These are phyloP conservation scores for Erebia ligea DNA, from an alignment of 2,888 invertebrate genomes.

Conservation along the genomic window DNA sequence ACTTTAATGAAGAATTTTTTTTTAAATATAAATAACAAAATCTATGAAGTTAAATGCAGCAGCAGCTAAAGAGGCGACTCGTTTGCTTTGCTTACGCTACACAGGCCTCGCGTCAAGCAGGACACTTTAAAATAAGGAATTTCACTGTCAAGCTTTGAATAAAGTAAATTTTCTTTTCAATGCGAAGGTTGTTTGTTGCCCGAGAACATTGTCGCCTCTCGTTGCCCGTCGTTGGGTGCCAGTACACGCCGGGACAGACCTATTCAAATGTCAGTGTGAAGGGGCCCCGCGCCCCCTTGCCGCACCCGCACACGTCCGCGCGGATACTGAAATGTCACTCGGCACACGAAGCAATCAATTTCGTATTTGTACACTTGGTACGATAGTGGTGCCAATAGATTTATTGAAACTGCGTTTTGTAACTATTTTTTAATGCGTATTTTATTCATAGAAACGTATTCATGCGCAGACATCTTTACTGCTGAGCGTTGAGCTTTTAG, in stretches of 20 bases:
- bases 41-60: slow-evolving; percentile 8
- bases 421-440: slow-evolving; percentile 37
- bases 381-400: slow-evolving; percentile 73
- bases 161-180: slow-evolving; percentile 80
- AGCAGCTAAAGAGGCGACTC: slow-evolving; percentile 2
- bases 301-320: slow-evolving; percentile 45
- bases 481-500: neutral
- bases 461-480: slow-evolving; percentile 9
- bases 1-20: too few species aligned
- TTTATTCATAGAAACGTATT: slow-evolving; percentile 34
- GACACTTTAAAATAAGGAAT: slow-evolving; percentile 63
- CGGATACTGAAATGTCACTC: slow-evolving; percentile 79
- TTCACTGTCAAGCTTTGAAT: slow-evolving; percentile 53
- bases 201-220: slow-evolving; percentile 80
- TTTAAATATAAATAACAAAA: too few species aligned
- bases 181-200: slow-evolving; percentile 74
- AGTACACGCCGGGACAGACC: slow-evolving; percentile 79
- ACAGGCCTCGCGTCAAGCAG: slow-evolving; percentile 43
- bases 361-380: slow-evolving; percentile 79
- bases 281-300: slow-evolving; percentile 55
- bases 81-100: slow-evolving; percentile 23
- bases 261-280: slow-evolving; percentile 81
- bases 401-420: slow-evolving; percentile 62
- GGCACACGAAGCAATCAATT: slow-evolving; percentile 82
- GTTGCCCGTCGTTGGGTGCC: slow-evolving; percentile 76